Conservation (phyloP, 2,888 invertebrate species). For the Ligdia adustata region DNA sequence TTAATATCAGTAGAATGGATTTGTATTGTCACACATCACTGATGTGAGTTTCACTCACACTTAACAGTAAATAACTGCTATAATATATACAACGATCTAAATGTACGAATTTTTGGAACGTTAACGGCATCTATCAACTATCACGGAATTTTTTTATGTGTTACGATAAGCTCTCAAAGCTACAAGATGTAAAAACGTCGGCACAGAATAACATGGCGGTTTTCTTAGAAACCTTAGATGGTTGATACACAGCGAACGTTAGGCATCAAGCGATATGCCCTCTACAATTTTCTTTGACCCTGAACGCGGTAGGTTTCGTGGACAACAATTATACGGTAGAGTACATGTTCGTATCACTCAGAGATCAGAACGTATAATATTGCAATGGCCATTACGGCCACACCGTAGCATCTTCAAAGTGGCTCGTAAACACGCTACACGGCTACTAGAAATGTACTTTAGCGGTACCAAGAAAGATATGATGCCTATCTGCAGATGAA, state of each 20-base stretch:
- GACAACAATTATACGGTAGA: conserved; percentile 74
- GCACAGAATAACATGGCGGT: conserved; percentile 47
- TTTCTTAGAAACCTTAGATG: conserved; percentile 71
- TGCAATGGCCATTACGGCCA: conserved; percentile 79
- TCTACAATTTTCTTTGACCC: conserved; percentile 76
- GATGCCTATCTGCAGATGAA: conserved; percentile 76
- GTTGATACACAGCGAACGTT: conserved; percentile 64
- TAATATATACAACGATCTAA: conserved; percentile 20
- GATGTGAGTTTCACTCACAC: conserved; percentile 19
- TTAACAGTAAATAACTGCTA: conserved; percentile 21
- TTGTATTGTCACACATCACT: conserved; percentile 23
- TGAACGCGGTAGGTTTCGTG: conserved; percentile 62
- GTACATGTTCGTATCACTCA: conserved; percentile 74
- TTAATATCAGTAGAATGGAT: conserved; percentile 28
- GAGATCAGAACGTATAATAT: conserved; percentile 79
- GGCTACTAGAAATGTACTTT: conserved; percentile 82
- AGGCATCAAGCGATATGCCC: conserved; percentile 59
- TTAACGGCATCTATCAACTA: conserved; percentile 47
- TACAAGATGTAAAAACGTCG: conserved; percentile 46
- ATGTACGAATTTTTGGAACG: conserved; percentile 31
- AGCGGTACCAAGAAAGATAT: conserved; percentile 79
- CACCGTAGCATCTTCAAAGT: conserved; percentile 78
- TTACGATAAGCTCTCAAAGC: conserved; percentile 48
- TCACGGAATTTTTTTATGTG: conserved; percentile 43
- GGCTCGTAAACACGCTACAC: conserved; percentile 79